Evolutionary conservation across 2,888 invertebrate genomes (phyloP), one percentile per base, ranked within the genome.

Genomic region (Synanthedon andrenaeformis): DNA sequence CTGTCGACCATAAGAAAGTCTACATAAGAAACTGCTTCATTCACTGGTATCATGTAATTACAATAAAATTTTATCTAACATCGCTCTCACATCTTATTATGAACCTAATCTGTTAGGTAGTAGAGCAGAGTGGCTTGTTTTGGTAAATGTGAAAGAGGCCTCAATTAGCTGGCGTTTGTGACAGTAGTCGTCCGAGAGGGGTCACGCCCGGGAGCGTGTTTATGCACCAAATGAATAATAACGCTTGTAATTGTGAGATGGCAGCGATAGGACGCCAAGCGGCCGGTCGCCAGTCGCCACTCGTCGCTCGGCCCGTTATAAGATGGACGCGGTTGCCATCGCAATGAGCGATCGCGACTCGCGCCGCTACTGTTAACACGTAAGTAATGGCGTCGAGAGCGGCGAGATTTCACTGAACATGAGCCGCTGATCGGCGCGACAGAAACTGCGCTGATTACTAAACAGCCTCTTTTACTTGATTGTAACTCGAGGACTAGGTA

Each of bases 191-290:
- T 23, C 23, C 23, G 23, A 23, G 23, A 10, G 35, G 10, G 35
- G 59, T 59, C 61, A 58, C 62, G 58, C 56, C 42, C 60, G 56
- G 57, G 56, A 53, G 59, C 58, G 58, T 58, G 60, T 59, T 48
- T 57, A 52, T 57, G 57, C 56, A 54, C 57, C 55, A 61, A 61
- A 63, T 64, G 62, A 61, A 61, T 60, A 57, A 57, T 62, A 59
- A 61, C 61, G 53, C 54, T 57, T 52, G 57, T 60, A 62, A 63
- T 60, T 58, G 61, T 58, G 48, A 58, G 63, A 64, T 63, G 55
- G n/a, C 41, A 35, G 53, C 13, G 45, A 45, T 45, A 45, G 10
- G 23, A 4, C 42, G 42, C 10, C n/a, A 4, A 8, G 42, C 42
- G n/a, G 42, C 42, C 42, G 23, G 14, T 45, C 45, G 45, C 45